Conservation (phyloP, 2,888 invertebrate species). For the Gymnocheta viridis region DNA sequence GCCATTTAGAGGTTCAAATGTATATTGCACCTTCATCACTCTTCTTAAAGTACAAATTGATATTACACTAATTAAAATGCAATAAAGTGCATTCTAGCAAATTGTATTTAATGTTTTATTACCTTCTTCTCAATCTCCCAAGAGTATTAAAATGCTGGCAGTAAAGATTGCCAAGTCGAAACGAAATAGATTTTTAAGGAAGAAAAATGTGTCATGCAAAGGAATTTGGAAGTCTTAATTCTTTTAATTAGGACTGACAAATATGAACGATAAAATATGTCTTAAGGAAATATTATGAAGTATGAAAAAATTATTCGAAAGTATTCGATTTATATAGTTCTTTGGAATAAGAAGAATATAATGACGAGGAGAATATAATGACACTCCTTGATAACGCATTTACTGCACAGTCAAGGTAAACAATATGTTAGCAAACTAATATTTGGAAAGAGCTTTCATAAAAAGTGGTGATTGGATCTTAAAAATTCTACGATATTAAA, state of each 20-base stretch:
- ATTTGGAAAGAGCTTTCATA: too few relatives aligned
- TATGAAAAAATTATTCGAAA: background rate
- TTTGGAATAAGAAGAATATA: background rate
- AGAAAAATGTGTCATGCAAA: conserved; percentile 9
- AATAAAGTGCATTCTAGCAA: conserved; percentile 69
- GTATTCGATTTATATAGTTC: background rate
- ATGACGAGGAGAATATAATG: background rate
- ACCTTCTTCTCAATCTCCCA: conserved; percentile 42
- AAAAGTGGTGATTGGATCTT: too few relatives aligned
- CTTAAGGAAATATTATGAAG: background rate
- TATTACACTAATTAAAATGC: conserved; percentile 71
- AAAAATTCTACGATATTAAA: background rate
- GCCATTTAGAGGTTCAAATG: conserved; percentile 50
- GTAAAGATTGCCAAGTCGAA: conserved; percentile 50
- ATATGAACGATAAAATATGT: background rate
- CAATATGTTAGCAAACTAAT: too few relatives aligned
- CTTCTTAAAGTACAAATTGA: conserved; percentile 70
- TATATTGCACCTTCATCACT: conserved; percentile 62
- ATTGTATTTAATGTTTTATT: conserved; percentile 58
- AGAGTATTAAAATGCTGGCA: conserved; percentile 31
- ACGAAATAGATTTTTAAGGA: background rate
- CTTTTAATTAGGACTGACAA: conserved; percentile 1
- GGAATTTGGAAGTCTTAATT: conserved; percentile 17
- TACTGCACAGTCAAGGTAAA: background rate
- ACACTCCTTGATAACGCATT: background rate